phyloP scores from a whole-genome alignment of 2,888 invertebrate genomes.

The Diaphora mendica region DNA sequence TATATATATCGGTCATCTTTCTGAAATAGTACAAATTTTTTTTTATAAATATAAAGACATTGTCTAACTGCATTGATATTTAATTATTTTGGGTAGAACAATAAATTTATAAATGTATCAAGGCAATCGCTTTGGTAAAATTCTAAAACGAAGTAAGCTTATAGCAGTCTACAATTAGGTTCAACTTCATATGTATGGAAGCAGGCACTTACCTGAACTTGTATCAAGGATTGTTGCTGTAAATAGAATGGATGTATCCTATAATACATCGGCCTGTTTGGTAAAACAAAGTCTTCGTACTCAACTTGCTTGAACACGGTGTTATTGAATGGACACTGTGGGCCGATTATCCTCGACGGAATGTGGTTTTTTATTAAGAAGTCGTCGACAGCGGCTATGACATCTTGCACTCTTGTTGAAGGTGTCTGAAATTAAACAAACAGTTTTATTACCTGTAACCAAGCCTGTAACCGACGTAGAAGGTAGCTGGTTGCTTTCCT shows the following conservation, averaged over 20 bases:
- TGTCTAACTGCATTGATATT: not conserved
- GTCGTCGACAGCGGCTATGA: conserved; percentile 66
- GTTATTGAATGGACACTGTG: conserved; percentile 74
- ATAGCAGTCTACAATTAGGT: not conserved
- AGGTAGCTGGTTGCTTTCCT: not conserved
- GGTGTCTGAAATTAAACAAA: conserved; percentile 61
- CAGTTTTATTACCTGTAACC: not conserved
- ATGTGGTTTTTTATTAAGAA: conserved; percentile 71
- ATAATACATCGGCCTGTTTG: conserved; percentile 81
- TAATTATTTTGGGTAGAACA: not conserved
- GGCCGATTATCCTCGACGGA: conserved; percentile 74
- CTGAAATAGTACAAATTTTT: not conserved
- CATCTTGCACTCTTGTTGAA: conserved; percentile 67
- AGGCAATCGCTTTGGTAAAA: not conserved
- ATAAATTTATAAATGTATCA: not conserved
- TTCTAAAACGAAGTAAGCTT: not conserved
- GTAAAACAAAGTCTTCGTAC: conserved; percentile 87
- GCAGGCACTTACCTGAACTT: conserved; percentile 65
- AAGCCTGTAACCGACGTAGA: not conserved
- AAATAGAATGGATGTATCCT: conserved; percentile 83
- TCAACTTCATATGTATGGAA: not conserved
- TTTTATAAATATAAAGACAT: not conserved
- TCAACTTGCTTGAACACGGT: conserved; percentile 70
- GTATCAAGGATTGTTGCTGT: conserved; percentile 64
- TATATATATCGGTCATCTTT: not conserved